Evolutionary conservation across 2,113 vertebrate genomes (phyloP).

Genomic region (Thunnus thynnus): DNA sequence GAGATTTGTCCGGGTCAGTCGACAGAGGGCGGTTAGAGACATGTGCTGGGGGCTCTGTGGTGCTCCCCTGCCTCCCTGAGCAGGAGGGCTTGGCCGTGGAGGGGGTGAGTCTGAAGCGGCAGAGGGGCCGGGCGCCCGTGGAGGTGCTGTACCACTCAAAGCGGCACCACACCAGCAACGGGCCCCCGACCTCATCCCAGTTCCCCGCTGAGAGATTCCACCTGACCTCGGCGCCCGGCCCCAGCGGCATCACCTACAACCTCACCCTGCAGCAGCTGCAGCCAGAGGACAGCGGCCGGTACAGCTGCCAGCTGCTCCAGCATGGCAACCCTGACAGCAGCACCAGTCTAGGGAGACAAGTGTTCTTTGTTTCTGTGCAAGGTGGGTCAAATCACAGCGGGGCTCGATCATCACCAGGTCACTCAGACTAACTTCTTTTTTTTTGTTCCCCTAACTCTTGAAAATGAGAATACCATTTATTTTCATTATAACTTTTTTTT

Average conservation of each 20-base stretch:
- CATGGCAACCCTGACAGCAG: conserved; percentile 11
- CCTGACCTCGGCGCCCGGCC: conserved; percentile 45
- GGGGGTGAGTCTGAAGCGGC: conserved; percentile 69
- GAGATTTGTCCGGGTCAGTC: conserved; percentile 35
- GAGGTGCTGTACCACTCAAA: conserved; percentile 76
- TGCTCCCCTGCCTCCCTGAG: conserved; percentile 66
- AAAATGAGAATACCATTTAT: neutral
- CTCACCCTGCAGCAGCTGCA: conserved; percentile 75
- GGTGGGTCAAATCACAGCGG: conserved; percentile 64
- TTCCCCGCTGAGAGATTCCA: conserved; percentile 54
- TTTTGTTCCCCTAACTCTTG: neutral
- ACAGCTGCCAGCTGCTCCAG: conserved; percentile 78
- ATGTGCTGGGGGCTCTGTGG: conserved; percentile 67
- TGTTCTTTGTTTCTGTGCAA: conserved; percentile 77
- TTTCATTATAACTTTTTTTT: neutral
- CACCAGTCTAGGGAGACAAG: conserved; percentile 53
- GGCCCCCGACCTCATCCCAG: conserved; percentile 2
- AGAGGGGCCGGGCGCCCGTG: conserved; percentile 32
- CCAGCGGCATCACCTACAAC: conserved; percentile 61
- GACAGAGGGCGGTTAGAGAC: conserved; percentile 58
- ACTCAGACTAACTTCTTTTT: neutral
- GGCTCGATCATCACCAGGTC: neutral
- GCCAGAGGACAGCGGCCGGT: conserved; percentile 74
- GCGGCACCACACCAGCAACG: neutral
- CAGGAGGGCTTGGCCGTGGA: conserved; percentile 51